Evolutionary conservation across 2,888 invertebrate genomes (phyloP), one percentile per base, ranked within the genome.

Genomic region (Pyralis farinalis): DNA sequence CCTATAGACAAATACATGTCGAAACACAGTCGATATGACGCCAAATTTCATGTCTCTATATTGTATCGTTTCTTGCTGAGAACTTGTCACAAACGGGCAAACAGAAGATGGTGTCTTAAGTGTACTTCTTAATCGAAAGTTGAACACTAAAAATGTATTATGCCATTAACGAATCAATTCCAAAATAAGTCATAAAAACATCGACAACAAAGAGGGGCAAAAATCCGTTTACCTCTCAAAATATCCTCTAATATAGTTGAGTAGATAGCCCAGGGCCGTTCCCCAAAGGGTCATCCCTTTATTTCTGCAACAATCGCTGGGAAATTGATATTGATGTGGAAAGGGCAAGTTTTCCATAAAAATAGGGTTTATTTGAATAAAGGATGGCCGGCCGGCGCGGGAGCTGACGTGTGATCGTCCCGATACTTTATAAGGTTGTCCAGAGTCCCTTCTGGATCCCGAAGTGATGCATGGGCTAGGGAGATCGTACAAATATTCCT

Each of bases 361-460:
- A 88, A 87, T 87, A 87, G 87, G 87, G 87, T 87, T 86, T 87
- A 88, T 88, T 88, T 88, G 85, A 88, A 88, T 88, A 88, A 88
- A 83, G 85, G 87, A 88, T 87, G 81, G 72, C 75, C 75, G 76
- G 72, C 51, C 68, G 71, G 75, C 55, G 64, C 58, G 72, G 70
- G 75, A 62, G 58, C 72, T 73, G 85, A 82, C 80, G 74, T 68
- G 73, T 58, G 69, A 72, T 71, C 69, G 71, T 61, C 63, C 54
- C 67, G 73, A 51, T 78, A 73, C 73, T 82, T 81, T 82, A 85
- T 81, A 80, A 84, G 76, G 81, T 81, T 77, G 77, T 77, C 71
- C 67, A 58, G 1, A 22, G 57, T 63, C 63, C 66, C 69, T 59
- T 63, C 53, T 40, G 41, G 49, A 47, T 54, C 46, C 49, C 40